These are phyloP conservation scores for Shargacucullia verbasci DNA, from an alignment of 2,888 invertebrate species.

Conservation along the genomic window DNA sequence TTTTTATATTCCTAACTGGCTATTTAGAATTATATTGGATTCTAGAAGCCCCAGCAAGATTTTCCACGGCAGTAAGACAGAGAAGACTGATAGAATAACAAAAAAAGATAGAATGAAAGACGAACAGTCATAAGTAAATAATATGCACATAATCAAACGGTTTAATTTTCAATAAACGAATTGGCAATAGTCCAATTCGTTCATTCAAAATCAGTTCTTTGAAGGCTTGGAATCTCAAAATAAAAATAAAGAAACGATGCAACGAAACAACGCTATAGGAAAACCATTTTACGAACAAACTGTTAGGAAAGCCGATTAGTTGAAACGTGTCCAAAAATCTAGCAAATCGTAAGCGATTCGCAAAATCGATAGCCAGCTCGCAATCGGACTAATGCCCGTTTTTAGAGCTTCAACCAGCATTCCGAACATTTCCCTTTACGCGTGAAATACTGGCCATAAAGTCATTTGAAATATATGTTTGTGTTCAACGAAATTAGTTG, in stretches of 20 bases:
- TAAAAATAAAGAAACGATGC: conserved; percentile 1
- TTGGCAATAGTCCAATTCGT: too few relatives aligned
- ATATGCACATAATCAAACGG: too few relatives aligned
- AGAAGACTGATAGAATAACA: too few relatives aligned
- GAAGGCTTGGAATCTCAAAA: not conserved
- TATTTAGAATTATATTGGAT: too few relatives aligned
- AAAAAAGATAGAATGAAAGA: too few relatives aligned
- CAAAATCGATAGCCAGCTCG: conserved; percentile 48
- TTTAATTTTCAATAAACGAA: too few relatives aligned
- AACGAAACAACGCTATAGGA: conserved; percentile 1
- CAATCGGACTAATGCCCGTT: conserved; percentile 49
- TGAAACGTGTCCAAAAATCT: conserved; percentile 53
- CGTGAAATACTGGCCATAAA: conserved; percentile 53
- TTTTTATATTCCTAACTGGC: too few relatives aligned
- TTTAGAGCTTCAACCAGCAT: conserved; percentile 47
- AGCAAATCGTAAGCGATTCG: conserved; percentile 52
- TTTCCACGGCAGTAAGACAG: too few relatives aligned
- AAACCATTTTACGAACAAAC: conserved; percentile 25
- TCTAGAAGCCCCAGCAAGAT: too few relatives aligned
- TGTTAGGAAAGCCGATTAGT: conserved; percentile 40
- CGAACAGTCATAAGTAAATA: too few relatives aligned
- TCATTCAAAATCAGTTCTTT: too few relatives aligned
- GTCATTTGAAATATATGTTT: conserved; percentile 53
- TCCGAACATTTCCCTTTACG: conserved; percentile 51
- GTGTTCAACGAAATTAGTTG: conserved; percentile 40